A percentile compares a stretch with the other conserved stretches of the same genome.
phyloP scores from a whole-genome alignment of 2,888 invertebrate genomes.

The Harpagoxenus sublaevis region DNA sequence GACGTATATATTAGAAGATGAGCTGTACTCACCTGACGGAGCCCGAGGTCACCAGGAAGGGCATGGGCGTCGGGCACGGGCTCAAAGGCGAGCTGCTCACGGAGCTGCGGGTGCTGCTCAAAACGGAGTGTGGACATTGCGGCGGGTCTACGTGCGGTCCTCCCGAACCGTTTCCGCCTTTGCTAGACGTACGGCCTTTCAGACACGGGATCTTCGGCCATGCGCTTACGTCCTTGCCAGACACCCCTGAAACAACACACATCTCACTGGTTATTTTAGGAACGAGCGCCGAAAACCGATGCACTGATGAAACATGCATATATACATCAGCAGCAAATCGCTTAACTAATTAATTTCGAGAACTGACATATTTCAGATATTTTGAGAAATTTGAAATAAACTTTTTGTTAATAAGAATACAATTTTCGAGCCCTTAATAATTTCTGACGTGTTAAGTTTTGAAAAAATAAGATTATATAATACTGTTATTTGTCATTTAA shows the following conservation, averaged over 20 bases:
- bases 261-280: conserved; percentile 9
- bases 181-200: conserved; percentile 78
- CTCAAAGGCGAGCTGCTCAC: conserved; percentile 90
- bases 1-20: neutral
- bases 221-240: conserved; percentile 79
- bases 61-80: conserved; percentile 92
- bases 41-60: conserved; percentile 91
- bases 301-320: neutral
- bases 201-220: conserved; percentile 83
- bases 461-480: neutral
- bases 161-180: conserved; percentile 84
- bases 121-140: conserved; percentile 91
- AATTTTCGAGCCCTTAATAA: neutral
- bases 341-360: neutral
- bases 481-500: neutral
- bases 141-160: conserved; percentile 87
- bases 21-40: conserved; percentile 88
- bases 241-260: conserved; percentile 71
- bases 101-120: conserved; percentile 90
- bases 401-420: neutral
- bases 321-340: neutral
- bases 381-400: neutral
- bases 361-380: neutral
- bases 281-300: neutral
- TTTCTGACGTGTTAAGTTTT: neutral